Base-by-base conservation (phyloP, 2,797 vertebrate genomes). In the Aselliscus stoliczkanus region DNA sequence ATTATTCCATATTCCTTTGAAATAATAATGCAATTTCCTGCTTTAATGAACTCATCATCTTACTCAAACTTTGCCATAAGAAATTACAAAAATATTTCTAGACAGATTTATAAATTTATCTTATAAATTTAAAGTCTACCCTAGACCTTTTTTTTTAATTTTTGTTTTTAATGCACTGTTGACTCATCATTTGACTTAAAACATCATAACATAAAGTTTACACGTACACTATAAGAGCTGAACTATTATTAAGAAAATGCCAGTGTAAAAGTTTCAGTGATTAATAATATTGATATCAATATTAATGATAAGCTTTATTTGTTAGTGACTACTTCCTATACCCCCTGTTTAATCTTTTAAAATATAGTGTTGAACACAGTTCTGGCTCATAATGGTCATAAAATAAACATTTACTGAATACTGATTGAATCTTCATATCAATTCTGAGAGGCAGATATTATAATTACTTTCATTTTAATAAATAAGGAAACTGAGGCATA, bases 11-110 rank as follows among this genome's bases (percentile, higher is more conserved):
- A 58, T 23, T 94, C 18, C 25, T 70, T 72, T 39, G 29, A 97
- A 97, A 93, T 88, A 95, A 96, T 97, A 87, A 20, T 80, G 75
- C 39, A 58, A 77, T 85, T 91, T 97, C 93, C 58, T 96, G 52
- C 73, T 97, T 94, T 97, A 96, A 98, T 96, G 94, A 97, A 96
- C 77, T 86, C 94, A 60, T 34, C 50, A 44, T 52, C 39, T 73
- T 34, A 56, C 94, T 88, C 72, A 93, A 95, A 76, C 76, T 92
- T 89, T 88, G 37, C n/a, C 92, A 25, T 52, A 94, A 97, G 92
- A 97, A 97, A 89, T 96, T 27, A 13, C 0, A 37, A 79, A 96
- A 96, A 76, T 60, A 87, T 65, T 84, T 84, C 39, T 84, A 64
- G n/a, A 64, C 18, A 79, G 84, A 89, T 84, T 95, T 95, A 87